Percentiles rank a stretch among this genome's conserved stretches.
phyloP scores from a whole-genome alignment of 2,113 vertebrate species.

The Phodopus roborovskii region DNA sequence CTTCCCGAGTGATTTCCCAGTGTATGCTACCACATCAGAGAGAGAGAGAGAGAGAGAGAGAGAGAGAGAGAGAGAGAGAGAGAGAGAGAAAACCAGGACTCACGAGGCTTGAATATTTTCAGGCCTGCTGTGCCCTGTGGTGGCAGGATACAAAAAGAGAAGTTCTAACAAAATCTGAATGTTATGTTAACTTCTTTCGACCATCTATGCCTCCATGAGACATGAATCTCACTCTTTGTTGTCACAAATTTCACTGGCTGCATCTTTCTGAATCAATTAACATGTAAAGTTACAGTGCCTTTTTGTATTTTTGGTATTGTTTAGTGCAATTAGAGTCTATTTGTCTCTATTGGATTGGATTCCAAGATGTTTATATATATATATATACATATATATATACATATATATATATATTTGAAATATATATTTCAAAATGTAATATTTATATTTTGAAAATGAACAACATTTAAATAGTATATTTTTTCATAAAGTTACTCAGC shows the following conservation, averaged over 20 bases:
- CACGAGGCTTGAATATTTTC: rapidly evolving
- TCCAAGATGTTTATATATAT: neutral
- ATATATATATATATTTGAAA: no score
- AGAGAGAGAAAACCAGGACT: neutral
- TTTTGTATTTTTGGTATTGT: neutral
- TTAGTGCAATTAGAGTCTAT: neutral
- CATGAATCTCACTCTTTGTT: neutral
- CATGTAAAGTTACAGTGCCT: neutral
- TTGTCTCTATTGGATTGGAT: neutral
- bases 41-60: no score
- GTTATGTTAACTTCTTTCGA: neutral
- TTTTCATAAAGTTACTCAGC: neutral
- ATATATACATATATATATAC: no score
- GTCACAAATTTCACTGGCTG: neutral
- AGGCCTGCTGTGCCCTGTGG: neutral
- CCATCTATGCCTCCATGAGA: rapidly evolving
- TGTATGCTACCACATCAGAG: neutral
- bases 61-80: no score
- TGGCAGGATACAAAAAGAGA: neutral
- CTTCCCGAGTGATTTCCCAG: neutral
- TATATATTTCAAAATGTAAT: no score
- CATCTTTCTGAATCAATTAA: neutral
- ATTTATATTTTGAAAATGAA: constrained; percentile 4
- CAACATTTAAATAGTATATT: neutral
- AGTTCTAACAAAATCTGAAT: neutral